Evolutionary conservation across 2,113 vertebrate genomes (phyloP), one percentile per base, ranked within the genome.

Genomic region (Euleptes europaea): DNA sequence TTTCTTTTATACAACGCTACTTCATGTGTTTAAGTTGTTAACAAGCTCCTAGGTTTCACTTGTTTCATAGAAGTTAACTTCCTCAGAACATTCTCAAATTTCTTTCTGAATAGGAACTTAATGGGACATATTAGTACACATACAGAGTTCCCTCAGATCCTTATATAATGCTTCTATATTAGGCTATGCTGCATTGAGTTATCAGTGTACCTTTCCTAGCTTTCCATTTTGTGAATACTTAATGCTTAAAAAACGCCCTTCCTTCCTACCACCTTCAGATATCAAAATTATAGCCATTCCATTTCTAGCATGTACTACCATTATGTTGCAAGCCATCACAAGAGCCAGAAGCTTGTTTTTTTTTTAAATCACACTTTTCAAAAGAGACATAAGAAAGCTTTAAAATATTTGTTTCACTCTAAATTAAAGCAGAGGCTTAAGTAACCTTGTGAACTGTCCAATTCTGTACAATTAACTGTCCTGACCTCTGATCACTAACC

Each of bases 401-500:
- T 17, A 40, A 33, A 51, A 1, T 44, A 12, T 21, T n/a, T n/a
- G 7, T 19, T 40, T 40, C 11, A 73, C 31, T 76, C 31, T 65
- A 81, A 69, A 70, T 26, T 51, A 21, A 33, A 28, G 26, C 76
- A 80, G 26, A 15, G 2, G 0, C 57, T 76, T 31, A 7, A 77
- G 67, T 33, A 49, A 35, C 35, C 15, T n/a, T 26, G 42, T 33
- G 26, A 42, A 57, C 33, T 26, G 35, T 49, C 26, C 44, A 49
- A 9, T 49, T 81, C 72, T 85, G 67, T 69, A 60, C 33, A 79
- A 70, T 75, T 23, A 65, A 42, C 4, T 49, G 14, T 26, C 6
- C 11, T 78, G 86, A 84, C 87, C 91, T 92, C 73, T 91, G 91
- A 80, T 51, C 83, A 15, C 47, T 83, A 33, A 11, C 33, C 49